Base-by-base conservation (phyloP, 2,797 vertebrate species). In the Eupleurogrammus muticus region DNA sequence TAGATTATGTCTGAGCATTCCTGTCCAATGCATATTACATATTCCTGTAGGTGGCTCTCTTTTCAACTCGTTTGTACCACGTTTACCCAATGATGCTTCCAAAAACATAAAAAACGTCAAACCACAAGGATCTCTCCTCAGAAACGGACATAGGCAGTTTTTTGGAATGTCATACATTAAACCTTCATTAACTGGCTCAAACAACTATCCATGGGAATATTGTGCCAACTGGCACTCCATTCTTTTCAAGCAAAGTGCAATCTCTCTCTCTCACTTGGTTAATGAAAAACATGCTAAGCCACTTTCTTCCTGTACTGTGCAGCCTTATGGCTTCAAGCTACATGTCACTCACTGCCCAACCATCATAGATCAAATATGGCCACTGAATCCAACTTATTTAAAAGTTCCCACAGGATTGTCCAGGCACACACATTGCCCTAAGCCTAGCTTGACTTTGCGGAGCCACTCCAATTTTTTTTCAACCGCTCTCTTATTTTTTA, bases 351-450 rank as follows among this genome's bases (percentile, higher is more conserved):
- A 10, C 52, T 77, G 75, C 52, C 40, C 72, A 40, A 49, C 58
- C 59, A 66, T 75, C 66, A 67, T 70, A 66, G 58, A 85, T 89
- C 66, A 79, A 66, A 80, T 88, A 74, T 76, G 54, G 60, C 54
- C 58, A 42, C 16, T 40, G 38, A 86, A 81, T 80, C 64, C 52
- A 51, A 51, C 50, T 81, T 73, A 75, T 84, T 78, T 74, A 49
- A 77, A 82, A 79, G 69, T 63, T 36, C 49, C 55, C 50, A 40
- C 38, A 66, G 59, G 65, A 68, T 62, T 77, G 73, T 59, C 69
- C 61, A 28, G 52, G 47, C 68, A 72, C 44, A 57, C 73, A 65
- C 4, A 49, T 36, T 38, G 62, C 77, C 75, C 19, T 20, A 52
- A 73, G 74, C 79, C 23, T 13, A 54, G 70, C 40, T 48, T 14